A percentile compares a stretch with the other conserved stretches of the same genome.
These are phyloP conservation scores for Protonemura montana DNA, from an alignment of 2,888 invertebrate species.

Conservation along the genomic window DNA sequence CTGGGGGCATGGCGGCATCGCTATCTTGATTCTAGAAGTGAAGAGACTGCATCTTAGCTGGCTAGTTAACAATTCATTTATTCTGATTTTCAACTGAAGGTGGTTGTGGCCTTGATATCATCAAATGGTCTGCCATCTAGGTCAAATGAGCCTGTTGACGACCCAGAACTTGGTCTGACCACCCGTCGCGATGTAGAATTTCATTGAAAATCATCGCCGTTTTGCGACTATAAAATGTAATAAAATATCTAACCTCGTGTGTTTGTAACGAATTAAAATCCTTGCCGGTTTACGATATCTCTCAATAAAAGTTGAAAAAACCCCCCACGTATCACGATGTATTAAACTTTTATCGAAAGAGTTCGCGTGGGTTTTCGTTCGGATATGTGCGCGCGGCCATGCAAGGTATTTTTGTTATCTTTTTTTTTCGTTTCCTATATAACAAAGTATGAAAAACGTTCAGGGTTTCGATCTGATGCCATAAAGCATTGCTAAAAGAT, in stretches of 20 bases:
- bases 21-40: not conserved
- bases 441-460: slow-evolving; percentile 5
- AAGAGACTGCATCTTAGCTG: not conserved
- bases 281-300: not conserved
- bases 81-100: not conserved
- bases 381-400: not conserved
- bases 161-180: not conserved
- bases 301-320: not conserved
- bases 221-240: not conserved
- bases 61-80: not conserved
- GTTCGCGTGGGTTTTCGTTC: too few relatives aligned
- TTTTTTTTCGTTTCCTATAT: not conserved
- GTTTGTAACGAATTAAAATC: not conserved
- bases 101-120: not conserved
- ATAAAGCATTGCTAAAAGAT: slow-evolving; percentile 7
- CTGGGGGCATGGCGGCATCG: not conserved
- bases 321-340: not conserved
- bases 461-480: not conserved
- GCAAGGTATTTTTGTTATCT: not conserved
- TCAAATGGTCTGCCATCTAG: not conserved
- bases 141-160: not conserved
- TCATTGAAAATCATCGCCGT: not conserved
- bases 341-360: not conserved
- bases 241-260: not conserved
- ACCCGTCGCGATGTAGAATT: not conserved